Percentiles rank a stretch among this genome's conserved stretches.
phyloP scores from a whole-genome alignment of 1,140 invertebrate genomes.

The Leptonema lineaticorne region DNA sequence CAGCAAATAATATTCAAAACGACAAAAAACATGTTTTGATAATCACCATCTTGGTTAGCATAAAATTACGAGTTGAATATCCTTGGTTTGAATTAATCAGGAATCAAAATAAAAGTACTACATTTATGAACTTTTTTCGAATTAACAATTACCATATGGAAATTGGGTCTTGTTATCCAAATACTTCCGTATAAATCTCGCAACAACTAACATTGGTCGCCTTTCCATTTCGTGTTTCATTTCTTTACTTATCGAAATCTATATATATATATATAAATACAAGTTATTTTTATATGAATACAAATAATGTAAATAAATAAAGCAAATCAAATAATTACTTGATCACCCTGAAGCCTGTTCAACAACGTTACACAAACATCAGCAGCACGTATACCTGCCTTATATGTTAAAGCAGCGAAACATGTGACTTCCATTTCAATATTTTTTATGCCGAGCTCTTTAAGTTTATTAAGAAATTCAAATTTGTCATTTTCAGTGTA shows the following conservation, averaged over 20 bases:
- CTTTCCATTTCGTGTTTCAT: constrained; percentile 80
- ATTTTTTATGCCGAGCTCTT: constrained; percentile 78
- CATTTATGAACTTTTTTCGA: no score
- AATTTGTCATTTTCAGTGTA: constrained; percentile 83
- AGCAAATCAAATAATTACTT: constrained; percentile 61
- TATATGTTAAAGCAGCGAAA: constrained; percentile 85
- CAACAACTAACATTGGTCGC: constrained; percentile 77
- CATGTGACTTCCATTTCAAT: constrained; percentile 97
- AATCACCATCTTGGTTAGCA: no score
- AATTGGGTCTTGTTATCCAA: constrained; percentile 62
- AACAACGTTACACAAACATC: constrained; percentile 89
- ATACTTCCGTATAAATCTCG: constrained; percentile 77
- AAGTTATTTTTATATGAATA: background rate
- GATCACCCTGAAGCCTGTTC: constrained; percentile 88
- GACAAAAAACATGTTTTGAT: background rate
- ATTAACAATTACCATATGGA: constrained; percentile 24
- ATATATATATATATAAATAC: background rate
- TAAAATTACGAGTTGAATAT: no score
- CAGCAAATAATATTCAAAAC: background rate
- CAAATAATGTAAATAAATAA: background rate
- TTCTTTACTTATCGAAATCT: constrained; percentile 63
- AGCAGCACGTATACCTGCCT: constrained; percentile 82
- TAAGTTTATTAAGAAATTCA: constrained; percentile 71
- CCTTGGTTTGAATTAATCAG: no score
- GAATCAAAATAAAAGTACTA: no score